Percentiles rank a stretch among this genome's conserved stretches.
Evolutionary conservation across 1,140 invertebrate genomes (phyloP).

Genomic region (Lepidurus couesii): DNA sequence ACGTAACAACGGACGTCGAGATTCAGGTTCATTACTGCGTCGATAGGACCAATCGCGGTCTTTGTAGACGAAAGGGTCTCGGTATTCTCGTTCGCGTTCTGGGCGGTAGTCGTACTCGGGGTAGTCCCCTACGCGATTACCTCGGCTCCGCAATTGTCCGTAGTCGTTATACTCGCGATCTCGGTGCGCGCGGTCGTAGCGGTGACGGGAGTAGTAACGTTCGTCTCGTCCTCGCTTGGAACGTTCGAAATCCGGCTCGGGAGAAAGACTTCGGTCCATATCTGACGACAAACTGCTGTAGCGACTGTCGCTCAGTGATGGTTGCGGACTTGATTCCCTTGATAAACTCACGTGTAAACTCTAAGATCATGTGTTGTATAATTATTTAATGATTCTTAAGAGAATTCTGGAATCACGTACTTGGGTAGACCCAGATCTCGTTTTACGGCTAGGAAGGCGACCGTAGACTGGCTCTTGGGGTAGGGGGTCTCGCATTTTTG

Average conservation of each 20-base stretch:
- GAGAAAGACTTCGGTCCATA: neutral
- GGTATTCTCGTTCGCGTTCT: neutral
- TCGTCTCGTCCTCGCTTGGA: neutral
- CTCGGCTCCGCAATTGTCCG: neutral
- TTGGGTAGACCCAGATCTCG: neutral
- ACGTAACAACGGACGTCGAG: neutral
- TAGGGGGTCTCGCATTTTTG: neutral
- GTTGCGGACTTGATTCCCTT: neutral
- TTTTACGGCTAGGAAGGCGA: slow-evolving; percentile 4
- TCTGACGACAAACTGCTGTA: slow-evolving; percentile 4
- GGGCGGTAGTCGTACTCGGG: neutral
- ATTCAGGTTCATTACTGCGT: neutral
- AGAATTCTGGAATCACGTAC: neutral
- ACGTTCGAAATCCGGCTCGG: neutral
- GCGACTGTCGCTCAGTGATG: neutral
- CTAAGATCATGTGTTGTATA: neutral
- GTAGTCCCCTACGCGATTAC: neutral
- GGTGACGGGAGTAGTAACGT: neutral
- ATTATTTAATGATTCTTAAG: too few relatives aligned
- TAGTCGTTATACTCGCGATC: neutral
- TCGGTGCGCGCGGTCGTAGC: neutral
- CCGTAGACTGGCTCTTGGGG: neutral
- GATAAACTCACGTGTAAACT: neutral
- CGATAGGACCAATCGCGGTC: slow-evolving; percentile 1
- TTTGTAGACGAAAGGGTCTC: neutral